phyloP scores from a whole-genome alignment of 2,797 vertebrate species.

The Erithacus rubecula region DNA sequence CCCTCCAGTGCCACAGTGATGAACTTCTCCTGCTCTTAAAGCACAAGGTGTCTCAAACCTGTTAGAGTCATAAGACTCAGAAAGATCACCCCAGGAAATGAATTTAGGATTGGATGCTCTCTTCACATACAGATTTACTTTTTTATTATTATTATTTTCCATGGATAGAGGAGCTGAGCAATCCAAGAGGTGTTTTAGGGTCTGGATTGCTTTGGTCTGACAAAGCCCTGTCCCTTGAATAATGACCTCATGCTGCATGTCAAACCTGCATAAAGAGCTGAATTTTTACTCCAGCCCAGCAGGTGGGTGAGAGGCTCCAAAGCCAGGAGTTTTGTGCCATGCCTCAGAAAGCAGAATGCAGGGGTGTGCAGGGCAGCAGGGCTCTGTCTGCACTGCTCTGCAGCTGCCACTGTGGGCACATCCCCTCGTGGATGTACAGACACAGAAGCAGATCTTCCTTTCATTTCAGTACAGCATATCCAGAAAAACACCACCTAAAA shows the following conservation, averaged over 20 bases:
- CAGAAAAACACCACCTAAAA: background rate
- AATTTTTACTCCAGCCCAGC: background rate
- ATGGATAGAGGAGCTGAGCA: background rate
- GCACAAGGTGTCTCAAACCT: background rate
- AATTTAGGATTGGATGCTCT: background rate
- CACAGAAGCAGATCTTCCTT: background rate
- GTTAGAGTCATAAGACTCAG: background rate
- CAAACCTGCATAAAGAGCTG: background rate
- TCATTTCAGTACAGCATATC: background rate
- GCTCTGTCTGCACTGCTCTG: background rate
- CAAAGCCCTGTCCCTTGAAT: background rate
- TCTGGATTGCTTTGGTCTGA: background rate
- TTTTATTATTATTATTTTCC: background rate
- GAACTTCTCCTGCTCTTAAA: background rate
- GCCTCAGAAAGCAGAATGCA: background rate
- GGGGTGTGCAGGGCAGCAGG: background rate
- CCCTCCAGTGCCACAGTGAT: rapidly evolving
- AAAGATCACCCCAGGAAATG: background rate
- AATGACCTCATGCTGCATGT: background rate
- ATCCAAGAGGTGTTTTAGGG: background rate
- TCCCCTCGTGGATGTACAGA: background rate
- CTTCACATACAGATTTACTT: rapidly evolving
- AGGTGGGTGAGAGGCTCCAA: background rate
- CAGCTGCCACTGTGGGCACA: background rate
- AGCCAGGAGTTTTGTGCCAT: background rate